These are phyloP conservation scores for Clarias magur DNA, from an alignment of 2,113 vertebrate species.

Conservation along the genomic window DNA sequence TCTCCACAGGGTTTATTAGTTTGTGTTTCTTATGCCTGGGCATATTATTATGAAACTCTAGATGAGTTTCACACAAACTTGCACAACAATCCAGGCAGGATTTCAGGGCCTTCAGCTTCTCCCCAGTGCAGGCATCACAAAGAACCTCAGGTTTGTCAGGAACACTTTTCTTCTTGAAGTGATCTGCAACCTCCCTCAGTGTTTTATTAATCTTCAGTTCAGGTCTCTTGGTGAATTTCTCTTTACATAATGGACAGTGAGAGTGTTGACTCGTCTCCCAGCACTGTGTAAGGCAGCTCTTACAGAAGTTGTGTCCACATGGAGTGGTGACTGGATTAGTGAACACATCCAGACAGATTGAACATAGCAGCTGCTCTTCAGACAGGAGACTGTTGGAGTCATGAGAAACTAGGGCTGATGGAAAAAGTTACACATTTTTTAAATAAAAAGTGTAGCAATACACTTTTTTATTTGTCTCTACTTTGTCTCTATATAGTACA, in stretches of 20 bases:
- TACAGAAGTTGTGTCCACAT: constrained; percentile 21
- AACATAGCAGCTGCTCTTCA: neutral
- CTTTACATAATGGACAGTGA: constrained; percentile 24
- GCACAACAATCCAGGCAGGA: constrained; percentile 59
- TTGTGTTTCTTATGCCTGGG: no score
- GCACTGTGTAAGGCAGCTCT: constrained; percentile 17
- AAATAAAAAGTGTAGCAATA: neutral
- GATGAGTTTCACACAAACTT: neutral
- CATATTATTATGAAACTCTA: neutral
- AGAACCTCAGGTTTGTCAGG: no score
- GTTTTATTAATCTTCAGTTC: constrained; percentile 29
- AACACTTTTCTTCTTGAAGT: no score
- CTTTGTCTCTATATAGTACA: neutral
- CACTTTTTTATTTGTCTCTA: neutral
- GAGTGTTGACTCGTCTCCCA: neutral
- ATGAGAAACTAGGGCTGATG: neutral
- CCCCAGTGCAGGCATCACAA: neutral
- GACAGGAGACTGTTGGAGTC: neutral
- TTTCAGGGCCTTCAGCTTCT: constrained; percentile 57
- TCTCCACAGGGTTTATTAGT: no score
- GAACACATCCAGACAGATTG: neutral
- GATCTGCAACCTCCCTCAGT: constrained; percentile 1
- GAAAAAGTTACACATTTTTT: neutral
- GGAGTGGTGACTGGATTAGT: constrained; percentile 13
- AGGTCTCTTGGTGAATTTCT: constrained; percentile 12